Evolutionary conservation across 1,140 invertebrate genomes (phyloP).

Genomic region (Tribolium castaneum): DNA sequence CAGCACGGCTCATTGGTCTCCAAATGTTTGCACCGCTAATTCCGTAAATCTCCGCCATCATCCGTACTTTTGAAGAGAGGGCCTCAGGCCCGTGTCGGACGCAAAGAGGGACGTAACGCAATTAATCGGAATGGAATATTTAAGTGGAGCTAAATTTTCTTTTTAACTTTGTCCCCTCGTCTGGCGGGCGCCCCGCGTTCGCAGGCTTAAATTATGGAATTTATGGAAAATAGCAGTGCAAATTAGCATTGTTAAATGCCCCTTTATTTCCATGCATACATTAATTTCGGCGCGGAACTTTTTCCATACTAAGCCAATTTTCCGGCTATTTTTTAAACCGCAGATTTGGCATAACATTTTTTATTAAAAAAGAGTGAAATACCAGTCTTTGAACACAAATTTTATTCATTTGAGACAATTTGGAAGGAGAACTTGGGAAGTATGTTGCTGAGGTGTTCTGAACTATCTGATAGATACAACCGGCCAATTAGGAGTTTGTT

Average conservation of each 20-base stretch:
- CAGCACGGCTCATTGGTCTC: slow-evolving; percentile 19
- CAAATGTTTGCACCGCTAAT: slow-evolving; percentile 20
- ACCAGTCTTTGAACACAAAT: no score
- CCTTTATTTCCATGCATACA: slow-evolving; percentile 18
- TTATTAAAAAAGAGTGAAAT: no score
- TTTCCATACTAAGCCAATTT: not conserved
- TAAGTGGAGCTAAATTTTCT: slow-evolving; percentile 33
- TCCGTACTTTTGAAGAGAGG: slow-evolving; percentile 18
- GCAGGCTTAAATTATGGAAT: slow-evolving; percentile 27
- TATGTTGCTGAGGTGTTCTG: no score
- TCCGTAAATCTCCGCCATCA: slow-evolving; percentile 31
- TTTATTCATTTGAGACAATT: no score
- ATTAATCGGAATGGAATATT: slow-evolving; percentile 36
- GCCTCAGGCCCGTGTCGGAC: slow-evolving; percentile 24
- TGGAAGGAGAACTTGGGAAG: no score
- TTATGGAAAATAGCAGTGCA: slow-evolving; percentile 35
- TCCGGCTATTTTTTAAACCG: not conserved
- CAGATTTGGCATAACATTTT: no score
- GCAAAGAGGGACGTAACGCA: slow-evolving; percentile 32
- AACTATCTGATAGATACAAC: no score
- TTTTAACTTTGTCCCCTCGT: slow-evolving; percentile 27
- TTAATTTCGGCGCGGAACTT: slow-evolving; percentile 4
- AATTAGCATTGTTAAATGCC: slow-evolving; percentile 35
- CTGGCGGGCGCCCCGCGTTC: not conserved
- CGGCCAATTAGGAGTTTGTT: no score